Evolutionary conservation across 2,888 invertebrate species (phyloP).

Genomic region (Eueremaeus valkanovi): DNA sequence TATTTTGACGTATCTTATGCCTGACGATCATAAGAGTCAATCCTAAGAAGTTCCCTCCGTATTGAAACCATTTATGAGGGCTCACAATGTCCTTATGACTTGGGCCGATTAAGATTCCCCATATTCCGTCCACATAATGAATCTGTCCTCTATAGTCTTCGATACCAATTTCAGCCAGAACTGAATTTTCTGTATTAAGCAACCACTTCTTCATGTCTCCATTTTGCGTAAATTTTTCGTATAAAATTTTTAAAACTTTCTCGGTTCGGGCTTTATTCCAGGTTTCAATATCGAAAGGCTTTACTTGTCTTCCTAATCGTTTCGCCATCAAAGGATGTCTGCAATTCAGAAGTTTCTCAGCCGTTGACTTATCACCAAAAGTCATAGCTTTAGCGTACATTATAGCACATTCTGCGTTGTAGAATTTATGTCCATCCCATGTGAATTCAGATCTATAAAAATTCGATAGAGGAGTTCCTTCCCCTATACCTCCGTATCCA

Average conservation of each 20-base stretch:
- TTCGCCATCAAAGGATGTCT: not conserved
- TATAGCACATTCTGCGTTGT: not conserved
- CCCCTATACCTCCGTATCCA: not conserved
- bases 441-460: not conserved
- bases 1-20: no score
- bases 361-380: not conserved
- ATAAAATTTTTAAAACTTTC: not conserved
- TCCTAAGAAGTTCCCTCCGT: not conserved
- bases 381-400: not conserved
- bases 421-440: not conserved
- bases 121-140: not conserved
- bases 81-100: not conserved
- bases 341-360: not conserved
- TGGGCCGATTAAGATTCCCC: not conserved
- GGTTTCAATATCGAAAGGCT: not conserved
- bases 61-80: not conserved
- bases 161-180: not conserved
- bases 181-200: not conserved
- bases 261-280: not conserved
- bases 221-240: conserved; percentile 9
- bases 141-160: not conserved
- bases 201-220: not conserved
- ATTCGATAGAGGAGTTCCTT: not conserved
- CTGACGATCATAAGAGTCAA: not conserved
- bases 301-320: not conserved